phyloP scores from a whole-genome alignment of 2,113 vertebrate species.

The Tamias sibiricus region DNA sequence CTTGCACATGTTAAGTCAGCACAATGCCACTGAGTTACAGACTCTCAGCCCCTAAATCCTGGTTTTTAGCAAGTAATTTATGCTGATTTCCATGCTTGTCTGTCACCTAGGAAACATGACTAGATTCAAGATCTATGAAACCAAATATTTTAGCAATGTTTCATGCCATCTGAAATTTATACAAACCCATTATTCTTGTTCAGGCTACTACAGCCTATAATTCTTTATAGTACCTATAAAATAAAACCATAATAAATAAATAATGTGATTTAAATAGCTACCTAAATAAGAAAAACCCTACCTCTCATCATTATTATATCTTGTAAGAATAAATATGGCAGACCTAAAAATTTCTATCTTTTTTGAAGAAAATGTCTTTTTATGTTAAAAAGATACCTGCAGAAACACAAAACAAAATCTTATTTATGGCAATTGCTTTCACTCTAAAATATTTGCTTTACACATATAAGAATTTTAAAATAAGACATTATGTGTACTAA shows the following conservation, averaged over 20 bases:
- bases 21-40: neutral
- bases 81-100: neutral
- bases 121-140: neutral
- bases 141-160: neutral
- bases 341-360: neutral
- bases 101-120: neutral
- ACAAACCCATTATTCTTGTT: neutral
- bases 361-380: neutral
- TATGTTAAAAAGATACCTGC: neutral
- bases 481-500: neutral
- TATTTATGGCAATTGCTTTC: neutral
- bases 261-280: neutral
- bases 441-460: neutral
- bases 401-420: neutral
- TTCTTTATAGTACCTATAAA: neutral
- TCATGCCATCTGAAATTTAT: neutral
- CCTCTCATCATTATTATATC: neutral
- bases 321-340: neutral
- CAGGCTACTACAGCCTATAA: neutral
- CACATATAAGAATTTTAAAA: neutral
- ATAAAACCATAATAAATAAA: neutral
- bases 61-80: neutral
- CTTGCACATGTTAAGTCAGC: neutral
- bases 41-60: neutral
- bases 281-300: no score